Base-by-base conservation (phyloP, 1,140 invertebrate genomes). In the Pachyrhynchus sulphureomaculatus region DNA sequence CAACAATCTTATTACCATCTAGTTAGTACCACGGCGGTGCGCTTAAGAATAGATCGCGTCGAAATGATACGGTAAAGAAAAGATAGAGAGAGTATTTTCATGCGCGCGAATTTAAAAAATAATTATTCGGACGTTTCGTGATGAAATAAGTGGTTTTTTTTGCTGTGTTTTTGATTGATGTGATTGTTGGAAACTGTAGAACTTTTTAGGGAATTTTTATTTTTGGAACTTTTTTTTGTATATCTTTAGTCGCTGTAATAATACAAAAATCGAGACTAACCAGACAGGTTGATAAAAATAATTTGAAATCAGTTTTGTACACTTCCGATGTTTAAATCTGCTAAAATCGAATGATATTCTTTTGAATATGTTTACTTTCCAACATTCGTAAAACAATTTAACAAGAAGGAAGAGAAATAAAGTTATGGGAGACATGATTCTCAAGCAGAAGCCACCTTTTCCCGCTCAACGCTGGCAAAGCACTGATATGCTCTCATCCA, bases 391-490 rank as follows among this genome's bases (percentile, higher is more conserved):
- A 8, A 44, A 18, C 8, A n/a, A 44, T 17, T 18, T 5, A 18
- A 20, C n/a, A 8, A 4, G n/a, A 44, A 44, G 8, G 12, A 9
- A 15, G 6, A 15, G 34, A 10, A 44, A n/a, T 39, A 39, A 6
- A 13, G 15, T 1, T 6, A 44, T 44, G 41, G 41, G 41, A 44
- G 72, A 74, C 48, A 63, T 72, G 34, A 48, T 76, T 29, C 49
- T 76, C 20, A 74, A 73, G 42, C 71, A 75, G 29, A 71, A 68
- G 61, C 55, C 65, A 8, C 61, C 70, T 8, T 54, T 72, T 68
- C 21, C 20, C 29, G 65, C 71, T 69, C 75, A 75, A 70, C 66
- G 72, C 13, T 74, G 70, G 70, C 80, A 76, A 68, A 77, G 72
- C 75, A 78, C 65, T 72, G 80, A 75, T 34, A 69, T 70, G 73